Evolutionary conservation across 35 echinoderm and acorn worm genomes (phyloP).

Genomic region (Holothuria glaberrima): DNA sequence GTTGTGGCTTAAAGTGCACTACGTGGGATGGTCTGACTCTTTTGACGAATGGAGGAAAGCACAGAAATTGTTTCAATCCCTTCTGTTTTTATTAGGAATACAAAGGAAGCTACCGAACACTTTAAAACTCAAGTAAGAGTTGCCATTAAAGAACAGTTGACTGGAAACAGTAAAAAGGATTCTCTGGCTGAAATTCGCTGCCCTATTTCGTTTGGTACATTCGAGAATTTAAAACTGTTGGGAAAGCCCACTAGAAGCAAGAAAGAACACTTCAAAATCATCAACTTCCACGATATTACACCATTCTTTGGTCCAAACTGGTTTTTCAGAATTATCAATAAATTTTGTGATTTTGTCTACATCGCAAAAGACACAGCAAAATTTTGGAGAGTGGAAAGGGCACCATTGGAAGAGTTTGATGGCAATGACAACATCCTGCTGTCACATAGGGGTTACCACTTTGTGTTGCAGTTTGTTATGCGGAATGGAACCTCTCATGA

Average conservation of each 20-base stretch:
- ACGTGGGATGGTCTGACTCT: not conserved
- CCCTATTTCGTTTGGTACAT: not conserved
- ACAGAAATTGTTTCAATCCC: constrained; percentile 8
- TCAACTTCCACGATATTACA: not conserved
- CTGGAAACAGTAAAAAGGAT: not conserved
- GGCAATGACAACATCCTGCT: not conserved
- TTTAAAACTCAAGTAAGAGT: not conserved
- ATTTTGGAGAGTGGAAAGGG: constrained; percentile 10
- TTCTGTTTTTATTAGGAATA: not conserved
- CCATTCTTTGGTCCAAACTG: constrained; percentile 14
- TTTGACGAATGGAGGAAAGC: not conserved
- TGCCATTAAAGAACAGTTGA: constrained; percentile 8
- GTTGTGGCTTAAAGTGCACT: constrained; percentile 2
- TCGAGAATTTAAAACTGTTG: not conserved
- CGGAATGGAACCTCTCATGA: not conserved
- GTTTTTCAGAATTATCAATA: constrained; percentile 23
- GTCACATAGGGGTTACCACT: not conserved
- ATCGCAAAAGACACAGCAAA: not conserved
- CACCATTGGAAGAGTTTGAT: not conserved
- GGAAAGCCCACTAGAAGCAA: not conserved
- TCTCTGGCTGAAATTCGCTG: constrained; percentile 12
- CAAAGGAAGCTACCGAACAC: not conserved
- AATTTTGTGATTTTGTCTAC: constrained; percentile 11
- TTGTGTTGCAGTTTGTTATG: constrained; percentile 9
- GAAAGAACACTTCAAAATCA: not conserved